Percentiles rank a stretch among this genome's conserved stretches.
These are phyloP conservation scores for Phthorimaea operculella DNA, from an alignment of 1,140 invertebrate species.

Conservation along the genomic window DNA sequence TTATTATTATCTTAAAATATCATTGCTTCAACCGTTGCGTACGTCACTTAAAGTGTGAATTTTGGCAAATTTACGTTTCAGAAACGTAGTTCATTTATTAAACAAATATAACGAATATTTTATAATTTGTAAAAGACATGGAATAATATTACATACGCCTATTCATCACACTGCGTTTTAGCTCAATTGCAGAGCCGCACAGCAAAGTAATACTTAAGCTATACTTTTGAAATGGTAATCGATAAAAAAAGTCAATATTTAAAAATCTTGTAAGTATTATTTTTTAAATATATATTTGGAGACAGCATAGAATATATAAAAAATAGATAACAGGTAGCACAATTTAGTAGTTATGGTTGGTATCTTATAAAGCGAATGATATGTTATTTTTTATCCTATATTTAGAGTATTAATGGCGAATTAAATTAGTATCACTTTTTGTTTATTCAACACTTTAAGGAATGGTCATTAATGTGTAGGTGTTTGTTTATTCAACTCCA, in stretches of 20 bases:
- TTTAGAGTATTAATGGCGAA: constrained; percentile 25
- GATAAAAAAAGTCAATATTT: no score
- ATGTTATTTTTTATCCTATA: constrained; percentile 57
- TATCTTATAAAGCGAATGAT: constrained; percentile 66
- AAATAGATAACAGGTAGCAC: constrained; percentile 26
- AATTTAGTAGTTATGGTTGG: constrained; percentile 16
- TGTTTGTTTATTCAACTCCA: neutral
- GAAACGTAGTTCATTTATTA: neutral
- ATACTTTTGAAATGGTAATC: no score
- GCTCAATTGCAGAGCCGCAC: no score
- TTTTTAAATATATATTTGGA: constrained; percentile 18
- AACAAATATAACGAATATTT: no score
- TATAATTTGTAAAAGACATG: no score
- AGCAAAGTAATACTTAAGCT: no score
- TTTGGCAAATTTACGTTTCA: neutral
- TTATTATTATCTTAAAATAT: no score
- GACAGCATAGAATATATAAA: constrained; percentile 34
- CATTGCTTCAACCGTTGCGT: no score
- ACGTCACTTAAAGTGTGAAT: neutral
- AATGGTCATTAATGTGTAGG: constrained; percentile 12
- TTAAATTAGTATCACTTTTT: constrained; percentile 25
- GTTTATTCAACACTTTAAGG: constrained; percentile 13
- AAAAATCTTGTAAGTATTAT: neutral
- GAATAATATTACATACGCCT: no score
- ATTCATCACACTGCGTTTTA: no score